Evolutionary conservation across 2,888 invertebrate genomes (phyloP).

Genomic region (Apotomis turbidana): DNA sequence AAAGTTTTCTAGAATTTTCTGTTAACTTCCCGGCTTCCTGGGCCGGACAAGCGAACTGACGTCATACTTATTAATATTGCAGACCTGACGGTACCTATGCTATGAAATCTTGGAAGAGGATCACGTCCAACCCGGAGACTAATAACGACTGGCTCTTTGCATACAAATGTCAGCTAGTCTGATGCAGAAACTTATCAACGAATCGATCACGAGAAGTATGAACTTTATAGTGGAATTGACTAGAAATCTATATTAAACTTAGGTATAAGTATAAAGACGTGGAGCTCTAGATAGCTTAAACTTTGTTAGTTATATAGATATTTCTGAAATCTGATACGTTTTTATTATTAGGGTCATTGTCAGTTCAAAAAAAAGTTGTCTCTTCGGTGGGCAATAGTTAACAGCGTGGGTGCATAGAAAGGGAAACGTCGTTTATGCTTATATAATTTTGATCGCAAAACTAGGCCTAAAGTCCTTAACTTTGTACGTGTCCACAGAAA

Average conservation of each 20-base stretch:
- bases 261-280: not conserved
- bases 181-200: conserved; percentile 14
- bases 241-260: not conserved
- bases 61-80: conserved; percentile 16
- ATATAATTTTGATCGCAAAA: too few relatives aligned
- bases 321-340: too few relatives aligned
- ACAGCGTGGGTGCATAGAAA: too few relatives aligned
- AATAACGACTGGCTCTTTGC: conserved; percentile 31
- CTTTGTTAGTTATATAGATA: too few relatives aligned
- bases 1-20: not conserved
- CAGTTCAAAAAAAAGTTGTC: too few relatives aligned
- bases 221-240: conserved; percentile 5
- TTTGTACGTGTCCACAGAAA: too few relatives aligned
- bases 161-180: conserved; percentile 26
- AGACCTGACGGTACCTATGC: conserved; percentile 1
- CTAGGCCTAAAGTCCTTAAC: too few relatives aligned
- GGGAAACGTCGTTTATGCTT: too few relatives aligned
- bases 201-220: conserved; percentile 18
- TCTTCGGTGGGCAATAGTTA: too few relatives aligned
- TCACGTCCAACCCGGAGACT: conserved; percentile 31
- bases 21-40: not conserved
- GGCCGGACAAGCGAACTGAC: not conserved
- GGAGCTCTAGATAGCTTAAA: not conserved
- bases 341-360: too few relatives aligned
- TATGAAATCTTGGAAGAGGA: conserved; percentile 19